phyloP scores from a whole-genome alignment of 2,888 invertebrate species.

The Hydrotaea diabolus region DNA sequence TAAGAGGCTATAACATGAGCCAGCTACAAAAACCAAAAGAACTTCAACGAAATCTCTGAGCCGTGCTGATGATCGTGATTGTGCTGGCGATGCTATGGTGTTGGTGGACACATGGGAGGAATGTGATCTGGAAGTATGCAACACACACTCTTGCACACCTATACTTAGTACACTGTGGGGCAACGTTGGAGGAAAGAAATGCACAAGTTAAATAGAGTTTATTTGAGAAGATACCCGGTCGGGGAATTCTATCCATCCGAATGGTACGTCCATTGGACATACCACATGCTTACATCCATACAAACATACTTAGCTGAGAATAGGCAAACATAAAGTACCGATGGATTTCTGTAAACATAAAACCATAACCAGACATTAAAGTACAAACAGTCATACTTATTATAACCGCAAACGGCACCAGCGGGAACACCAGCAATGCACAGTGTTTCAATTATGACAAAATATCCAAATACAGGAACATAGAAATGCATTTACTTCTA shows the following conservation, averaged over 20 bases:
- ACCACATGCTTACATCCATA: background rate
- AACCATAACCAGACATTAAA: conserved; percentile 34
- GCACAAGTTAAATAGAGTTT: conserved; percentile 42
- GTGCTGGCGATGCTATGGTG: conserved; percentile 37
- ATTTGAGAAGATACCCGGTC: background rate
- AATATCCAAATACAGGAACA: too few relatives aligned
- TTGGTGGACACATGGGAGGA: background rate
- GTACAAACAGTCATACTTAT: conserved; percentile 36
- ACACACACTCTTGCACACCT: background rate
- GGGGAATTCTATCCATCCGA: background rate
- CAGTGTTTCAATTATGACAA: background rate
- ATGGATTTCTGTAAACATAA: conserved; percentile 44
- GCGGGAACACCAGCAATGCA: background rate
- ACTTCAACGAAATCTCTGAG: conserved; percentile 53
- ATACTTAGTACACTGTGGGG: too few relatives aligned
- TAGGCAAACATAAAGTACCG: conserved; percentile 32
- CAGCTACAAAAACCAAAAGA: conserved; percentile 31
- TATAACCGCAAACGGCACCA: conserved; percentile 17
- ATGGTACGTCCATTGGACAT: background rate
- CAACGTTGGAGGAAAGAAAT: background rate
- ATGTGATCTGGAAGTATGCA: conserved; percentile 22
- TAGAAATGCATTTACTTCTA: too few relatives aligned
- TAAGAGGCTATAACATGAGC: background rate
- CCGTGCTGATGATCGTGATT: background rate
- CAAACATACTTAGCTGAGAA: conserved; percentile 15